Percentiles rank a stretch among this genome's conserved stretches.
Conservation (phyloP, 1,140 invertebrate genomes). For the Atta texana region DNA sequence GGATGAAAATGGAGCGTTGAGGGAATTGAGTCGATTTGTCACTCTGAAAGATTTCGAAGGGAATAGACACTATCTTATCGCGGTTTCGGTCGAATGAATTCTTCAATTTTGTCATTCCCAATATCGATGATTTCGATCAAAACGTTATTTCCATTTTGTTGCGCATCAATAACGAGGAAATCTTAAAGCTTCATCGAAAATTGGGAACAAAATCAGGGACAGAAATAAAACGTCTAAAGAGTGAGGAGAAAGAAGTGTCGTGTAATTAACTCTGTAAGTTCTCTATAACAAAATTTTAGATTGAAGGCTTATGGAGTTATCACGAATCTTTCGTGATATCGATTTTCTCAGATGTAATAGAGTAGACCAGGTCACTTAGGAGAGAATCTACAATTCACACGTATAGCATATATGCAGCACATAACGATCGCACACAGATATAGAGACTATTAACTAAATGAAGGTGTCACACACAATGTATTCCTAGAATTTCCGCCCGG, state of each 20-base stretch:
- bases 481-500: conserved; percentile 31
- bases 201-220: background rate
- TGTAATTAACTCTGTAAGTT: background rate
- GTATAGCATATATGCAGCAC: conserved; percentile 12
- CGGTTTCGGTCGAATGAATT: conserved; percentile 40
- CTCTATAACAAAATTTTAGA: background rate
- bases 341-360: conserved; percentile 42
- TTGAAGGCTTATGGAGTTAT: background rate
- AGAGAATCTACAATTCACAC: conserved; percentile 41
- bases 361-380: conserved; percentile 33
- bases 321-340: conserved; percentile 23
- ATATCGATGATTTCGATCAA: conserved; percentile 30
- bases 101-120: conserved; percentile 2
- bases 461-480: conserved; percentile 53
- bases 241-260: background rate
- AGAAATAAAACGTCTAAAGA: background rate
- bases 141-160: conserved; percentile 61
- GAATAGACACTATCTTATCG: conserved; percentile 28
- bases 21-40: conserved; percentile 33
- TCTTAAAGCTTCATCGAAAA: conserved; percentile 12
- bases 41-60: conserved; percentile 12
- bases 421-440: conserved; percentile 21
- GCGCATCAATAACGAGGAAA: background rate
- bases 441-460: conserved; percentile 54
- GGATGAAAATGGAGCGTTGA: conserved; percentile 22